Percentiles rank a stretch among this genome's conserved stretches.
phyloP scores from a whole-genome alignment of 1,140 invertebrate species.

The Gryllus bimaculatus region DNA sequence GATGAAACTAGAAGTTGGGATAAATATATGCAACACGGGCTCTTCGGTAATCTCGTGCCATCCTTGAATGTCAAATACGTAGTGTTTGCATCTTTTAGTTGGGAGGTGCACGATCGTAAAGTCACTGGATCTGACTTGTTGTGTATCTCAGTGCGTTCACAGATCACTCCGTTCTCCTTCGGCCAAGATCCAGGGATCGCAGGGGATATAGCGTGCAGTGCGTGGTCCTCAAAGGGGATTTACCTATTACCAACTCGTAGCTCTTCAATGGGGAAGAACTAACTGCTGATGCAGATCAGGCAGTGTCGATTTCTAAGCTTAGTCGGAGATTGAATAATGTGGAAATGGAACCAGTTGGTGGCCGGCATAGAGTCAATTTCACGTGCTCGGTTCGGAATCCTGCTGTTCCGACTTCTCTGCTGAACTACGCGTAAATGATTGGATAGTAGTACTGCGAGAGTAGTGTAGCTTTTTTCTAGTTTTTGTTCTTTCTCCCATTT shows the following conservation, averaged over 20 bases:
- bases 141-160: conserved; percentile 35
- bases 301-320: conserved; percentile 30
- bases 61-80: no score
- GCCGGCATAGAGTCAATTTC: conserved; percentile 27
- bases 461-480: no score
- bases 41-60: no score
- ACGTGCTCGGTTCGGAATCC: conserved; percentile 42
- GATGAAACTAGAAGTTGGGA: no score
- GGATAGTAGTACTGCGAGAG: background rate
- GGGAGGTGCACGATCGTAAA: background rate
- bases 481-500: no score
- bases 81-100: no score
- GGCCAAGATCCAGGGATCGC: conserved; percentile 40
- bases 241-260: conserved; percentile 58
- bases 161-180: conserved; percentile 43
- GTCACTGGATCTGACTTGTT: background rate
- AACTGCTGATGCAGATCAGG: conserved; percentile 17
- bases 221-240: conserved; percentile 56
- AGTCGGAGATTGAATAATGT: conserved; percentile 32
- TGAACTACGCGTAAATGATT: conserved; percentile 64
- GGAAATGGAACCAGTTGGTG: conserved; percentile 31
- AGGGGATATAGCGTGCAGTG: conserved; percentile 44
- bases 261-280: conserved; percentile 49
- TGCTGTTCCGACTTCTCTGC: conserved; percentile 61
- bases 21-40: no score